Percentiles rank a stretch among this genome's conserved stretches.
These are phyloP conservation scores for Vesta saturnalis DNA, from an alignment of 2,888 invertebrate genomes.

Conservation along the genomic window DNA sequence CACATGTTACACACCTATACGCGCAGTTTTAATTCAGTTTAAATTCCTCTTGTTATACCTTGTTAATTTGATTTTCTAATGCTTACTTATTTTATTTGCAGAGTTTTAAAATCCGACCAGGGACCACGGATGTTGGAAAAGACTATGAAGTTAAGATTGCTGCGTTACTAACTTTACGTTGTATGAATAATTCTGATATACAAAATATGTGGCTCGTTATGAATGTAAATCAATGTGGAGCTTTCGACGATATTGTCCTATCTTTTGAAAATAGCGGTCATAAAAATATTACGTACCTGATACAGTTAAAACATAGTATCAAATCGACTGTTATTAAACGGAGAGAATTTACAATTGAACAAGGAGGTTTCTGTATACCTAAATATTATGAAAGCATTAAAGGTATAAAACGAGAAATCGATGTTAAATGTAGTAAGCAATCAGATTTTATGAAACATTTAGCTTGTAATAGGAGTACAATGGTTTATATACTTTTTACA, in stretches of 20 bases:
- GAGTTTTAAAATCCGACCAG: neutral
- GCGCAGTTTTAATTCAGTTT: too few relatives aligned
- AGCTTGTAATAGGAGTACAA: neutral
- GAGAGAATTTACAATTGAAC: neutral
- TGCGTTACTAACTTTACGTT: constrained; percentile 7
- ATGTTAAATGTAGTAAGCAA: neutral
- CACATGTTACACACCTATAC: too few relatives aligned
- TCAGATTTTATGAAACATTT: neutral
- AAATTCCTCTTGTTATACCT: too few relatives aligned
- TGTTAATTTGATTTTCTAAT: too few relatives aligned
- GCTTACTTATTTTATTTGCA: too few relatives aligned
- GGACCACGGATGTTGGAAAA: constrained; percentile 3
- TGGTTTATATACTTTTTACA: neutral
- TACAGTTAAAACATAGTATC: neutral
- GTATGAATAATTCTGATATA: neutral
- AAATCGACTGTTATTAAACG: neutral
- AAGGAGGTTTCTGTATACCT: neutral
- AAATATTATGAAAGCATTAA: neutral
- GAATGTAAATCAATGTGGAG: neutral
- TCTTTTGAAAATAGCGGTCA: neutral
- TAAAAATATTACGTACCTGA: neutral
- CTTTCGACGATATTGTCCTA: neutral
- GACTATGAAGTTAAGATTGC: constrained; percentile 18
- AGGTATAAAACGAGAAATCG: neutral
- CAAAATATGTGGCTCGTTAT: neutral